Evolutionary conservation across 2,888 invertebrate genomes (phyloP), one percentile per base, ranked within the genome.

Genomic region (Strigamia crassipes): DNA sequence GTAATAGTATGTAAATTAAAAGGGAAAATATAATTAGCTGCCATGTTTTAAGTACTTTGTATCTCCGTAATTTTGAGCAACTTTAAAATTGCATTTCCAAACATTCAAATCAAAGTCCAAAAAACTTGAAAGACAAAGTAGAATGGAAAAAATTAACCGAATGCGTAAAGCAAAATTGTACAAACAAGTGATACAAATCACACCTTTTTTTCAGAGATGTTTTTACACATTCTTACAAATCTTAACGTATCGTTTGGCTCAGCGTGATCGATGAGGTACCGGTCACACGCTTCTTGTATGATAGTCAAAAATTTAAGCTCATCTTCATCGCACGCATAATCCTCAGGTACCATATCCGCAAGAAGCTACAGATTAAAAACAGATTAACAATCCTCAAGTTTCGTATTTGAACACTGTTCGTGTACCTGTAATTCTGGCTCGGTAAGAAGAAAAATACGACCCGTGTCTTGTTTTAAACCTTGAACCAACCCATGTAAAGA

Each of bases 341-440:
- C 81, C 77, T 81, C 81, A 78, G 81, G 81, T 41, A 81, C 78
- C 81, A 81, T 81, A 46, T 81, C 81, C 15, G 81, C 81, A 34
- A 81, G 78, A 38, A 81, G 77, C 81, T 81, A 15, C 1, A 31
- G 15, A 23, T 27, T 18, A 80, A 1, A 34, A 34, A 18, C 15
- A 41, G 0, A 18, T 15, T 27, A 31, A 12, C 4, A 34, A 21
- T 31, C 13, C 13, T 12, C 31, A 34, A 21, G 13, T 1, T 56
- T 18, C 23, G 1, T 56, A 27, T 56, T 27, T 6, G 5, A 27
- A 34, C 4, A 41, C 8, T 42, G 6, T 15, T n/a, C n/a, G 12
- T 27, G 18, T 81, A 81, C 81, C 81, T 81, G 81, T n/a, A 81
- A 77, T 31, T 81, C 81, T 23, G 81, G 81, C 27, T 81, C 81